Base-by-base conservation (phyloP, 2,888 invertebrate species). In the Rhodophaea formosa region DNA sequence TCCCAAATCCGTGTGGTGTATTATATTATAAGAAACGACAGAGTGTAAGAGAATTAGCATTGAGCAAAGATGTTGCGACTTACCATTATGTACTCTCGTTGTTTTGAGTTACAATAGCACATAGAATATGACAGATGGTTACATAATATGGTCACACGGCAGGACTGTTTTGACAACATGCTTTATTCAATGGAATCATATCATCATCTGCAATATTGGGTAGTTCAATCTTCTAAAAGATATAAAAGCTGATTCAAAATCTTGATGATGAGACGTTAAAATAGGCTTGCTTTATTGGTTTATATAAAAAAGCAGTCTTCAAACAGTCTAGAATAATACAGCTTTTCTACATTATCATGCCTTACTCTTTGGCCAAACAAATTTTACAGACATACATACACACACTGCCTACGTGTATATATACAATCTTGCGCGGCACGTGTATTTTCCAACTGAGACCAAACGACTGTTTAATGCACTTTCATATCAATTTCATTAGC, bases 391-490 rank as follows among this genome's bases (percentile, higher is more conserved):
- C 49, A 35, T 51, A 51, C 35, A 16, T 16, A 51, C 32, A 51
- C 30, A 35, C 15, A 51, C 29, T 44, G 8, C 1, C 29, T 43
- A 53, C 42, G 43, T 15, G 42, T 53, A 17, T 7, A 17, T 17
- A n/a, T 14, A 39, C 23, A 32, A 5, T 17, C 17, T 53, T 17
- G 15, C 16, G 35, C 14, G 46, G 68, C 76, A 69, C 77, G 80
- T 80, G 76, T 77, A 77, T 62, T 69, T 66, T 66, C 74, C 75
- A 72, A 64, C 71, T 77, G 76, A 69, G 72, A 59, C 63, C 46
- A 62, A 63, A 63, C 42, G 55, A 6, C 16, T 55, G 39, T 49
- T 49, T 39, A 49, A 42, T 56, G 29, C 49, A 46, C n/a, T 35
- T 47, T 35, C 30, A 29, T 42, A 23, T 35, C 42, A 56, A 49